Percentiles rank a stretch among this genome's conserved stretches.
Evolutionary conservation across 2,113 vertebrate genomes (phyloP).

Genomic region (Gasterosteus aculeatus): DNA sequence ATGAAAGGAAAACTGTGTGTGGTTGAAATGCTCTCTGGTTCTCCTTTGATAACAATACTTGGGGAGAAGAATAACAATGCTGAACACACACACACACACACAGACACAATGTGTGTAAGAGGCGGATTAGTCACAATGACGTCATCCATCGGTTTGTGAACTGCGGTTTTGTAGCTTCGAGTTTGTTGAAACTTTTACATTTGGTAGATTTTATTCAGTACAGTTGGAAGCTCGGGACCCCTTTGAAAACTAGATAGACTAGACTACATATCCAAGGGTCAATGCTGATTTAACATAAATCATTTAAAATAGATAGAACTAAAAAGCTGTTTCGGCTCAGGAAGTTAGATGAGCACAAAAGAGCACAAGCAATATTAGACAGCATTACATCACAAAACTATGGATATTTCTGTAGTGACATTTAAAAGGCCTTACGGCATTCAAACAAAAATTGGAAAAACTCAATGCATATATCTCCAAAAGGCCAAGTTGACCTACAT

Average conservation of each 20-base stretch:
- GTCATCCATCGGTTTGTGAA: background rate
- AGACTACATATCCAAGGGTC: background rate
- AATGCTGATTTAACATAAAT: background rate
- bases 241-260: background rate
- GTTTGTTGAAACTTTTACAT: background rate
- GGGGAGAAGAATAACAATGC: background rate
- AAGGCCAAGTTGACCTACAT: constrained; percentile 47
- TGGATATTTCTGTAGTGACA: background rate
- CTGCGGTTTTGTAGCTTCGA: background rate
- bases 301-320: background rate
- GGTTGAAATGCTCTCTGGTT: constrained; percentile 28
- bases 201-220: background rate
- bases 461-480: constrained; percentile 9
- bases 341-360: constrained; percentile 1
- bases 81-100: background rate
- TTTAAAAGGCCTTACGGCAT: background rate
- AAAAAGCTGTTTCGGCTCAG: background rate
- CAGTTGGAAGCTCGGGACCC: background rate
- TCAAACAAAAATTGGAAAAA: constrained; percentile 20
- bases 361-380: background rate
- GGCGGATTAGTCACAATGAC: background rate
- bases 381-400: constrained; percentile 13
- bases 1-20: constrained; percentile 52
- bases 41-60: constrained; percentile 50
- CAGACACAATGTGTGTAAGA: background rate